A percentile compares a stretch with the other conserved stretches of the same genome.
Evolutionary conservation across 2,797 vertebrate species (phyloP).

Genomic region (Hemibagrus guttatus): DNA sequence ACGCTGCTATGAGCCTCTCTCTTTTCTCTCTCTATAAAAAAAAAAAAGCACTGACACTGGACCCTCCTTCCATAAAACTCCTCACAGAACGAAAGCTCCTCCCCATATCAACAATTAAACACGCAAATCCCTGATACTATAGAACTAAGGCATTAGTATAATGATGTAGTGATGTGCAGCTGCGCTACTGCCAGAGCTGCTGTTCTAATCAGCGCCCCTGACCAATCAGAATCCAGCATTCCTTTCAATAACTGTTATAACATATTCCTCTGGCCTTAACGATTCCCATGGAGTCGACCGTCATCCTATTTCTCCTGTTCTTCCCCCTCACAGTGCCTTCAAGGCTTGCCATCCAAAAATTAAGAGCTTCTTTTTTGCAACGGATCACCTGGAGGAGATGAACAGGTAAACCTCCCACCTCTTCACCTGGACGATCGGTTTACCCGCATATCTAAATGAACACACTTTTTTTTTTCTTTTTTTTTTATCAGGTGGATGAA

Average conservation of each 20-base stretch:
- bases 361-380: constrained; percentile 80
- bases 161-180: neutral
- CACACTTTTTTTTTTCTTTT: neutral
- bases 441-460: neutral
- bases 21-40: neutral
- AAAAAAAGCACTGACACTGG: neutral
- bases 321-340: constrained; percentile 69
- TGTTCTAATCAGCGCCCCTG: neutral
- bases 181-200: neutral
- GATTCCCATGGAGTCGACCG: neutral
- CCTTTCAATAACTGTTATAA: neutral
- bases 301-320: neutral
- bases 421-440: neutral
- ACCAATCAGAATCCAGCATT: neutral
- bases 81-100: no score
- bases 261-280: neutral
- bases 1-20: neutral
- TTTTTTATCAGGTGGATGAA: constrained; percentile 77
- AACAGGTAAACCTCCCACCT: constrained; percentile 69
- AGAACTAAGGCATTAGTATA: neutral
- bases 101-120: no score
- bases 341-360: constrained; percentile 82
- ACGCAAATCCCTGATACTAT: neutral
- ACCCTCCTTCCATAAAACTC: neutral
- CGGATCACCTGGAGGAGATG: constrained; percentile 77